Evolutionary conservation across 1,140 invertebrate genomes (phyloP).

Genomic region (Drosophila oshimai): DNA sequence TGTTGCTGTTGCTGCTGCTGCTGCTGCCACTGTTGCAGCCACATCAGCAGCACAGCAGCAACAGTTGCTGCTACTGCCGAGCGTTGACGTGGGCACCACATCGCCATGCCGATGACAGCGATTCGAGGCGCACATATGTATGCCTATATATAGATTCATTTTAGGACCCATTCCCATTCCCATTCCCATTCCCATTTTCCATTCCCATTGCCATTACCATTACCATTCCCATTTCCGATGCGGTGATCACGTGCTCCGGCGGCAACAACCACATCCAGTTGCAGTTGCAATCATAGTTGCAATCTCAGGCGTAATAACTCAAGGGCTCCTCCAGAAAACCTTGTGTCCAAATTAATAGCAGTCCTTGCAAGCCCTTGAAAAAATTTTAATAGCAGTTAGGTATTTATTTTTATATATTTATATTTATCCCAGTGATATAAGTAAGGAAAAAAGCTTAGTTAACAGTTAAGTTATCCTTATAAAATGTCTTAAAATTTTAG

Average conservation of each 20-base stretch:
- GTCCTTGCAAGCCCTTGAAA: too few species aligned
- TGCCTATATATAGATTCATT: constrained; percentile 6
- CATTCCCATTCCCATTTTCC: not conserved
- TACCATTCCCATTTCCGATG: not conserved
- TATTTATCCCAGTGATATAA: too few species aligned
- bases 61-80: not conserved
- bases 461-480: too few species aligned
- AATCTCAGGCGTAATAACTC: not conserved
- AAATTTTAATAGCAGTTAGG: too few species aligned
- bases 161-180: not conserved
- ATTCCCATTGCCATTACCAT: not conserved
- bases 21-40: not conserved
- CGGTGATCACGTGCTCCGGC: not conserved
- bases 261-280: not conserved
- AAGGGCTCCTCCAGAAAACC: not conserved
- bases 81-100: constrained; percentile 12
- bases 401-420: too few species aligned
- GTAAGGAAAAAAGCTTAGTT: too few species aligned
- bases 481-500: too few species aligned
- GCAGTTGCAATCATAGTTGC: not conserved
- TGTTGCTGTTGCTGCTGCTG: not conserved
- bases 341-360: too few species aligned
- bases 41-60: too few species aligned
- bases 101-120: constrained; percentile 63
- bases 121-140: constrained; percentile 44